These are phyloP conservation scores for Cyclura pinguis DNA, from an alignment of 2,797 vertebrate species.

Conservation along the genomic window DNA sequence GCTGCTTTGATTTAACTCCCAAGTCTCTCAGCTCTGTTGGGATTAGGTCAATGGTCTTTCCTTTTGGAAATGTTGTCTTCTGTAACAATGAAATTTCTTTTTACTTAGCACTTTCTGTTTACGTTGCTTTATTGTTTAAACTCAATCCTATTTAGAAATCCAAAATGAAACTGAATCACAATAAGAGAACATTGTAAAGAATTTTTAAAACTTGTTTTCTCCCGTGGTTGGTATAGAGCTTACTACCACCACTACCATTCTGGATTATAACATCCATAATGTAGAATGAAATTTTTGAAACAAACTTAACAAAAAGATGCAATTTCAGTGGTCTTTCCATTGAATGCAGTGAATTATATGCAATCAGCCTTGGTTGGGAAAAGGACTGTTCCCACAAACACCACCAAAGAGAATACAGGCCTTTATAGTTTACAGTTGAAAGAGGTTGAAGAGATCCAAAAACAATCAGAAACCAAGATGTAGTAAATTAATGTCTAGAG, in stretches of 20 bases:
- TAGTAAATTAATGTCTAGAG: conserved; percentile 50
- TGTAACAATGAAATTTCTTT: neutral
- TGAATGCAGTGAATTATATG: neutral
- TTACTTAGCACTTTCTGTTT: neutral
- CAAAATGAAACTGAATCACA: conserved; percentile 42
- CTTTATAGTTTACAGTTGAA: conserved; percentile 38
- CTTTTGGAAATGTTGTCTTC: neutral
- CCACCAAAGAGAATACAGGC: neutral
- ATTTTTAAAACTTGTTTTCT: neutral
- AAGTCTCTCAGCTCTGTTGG: neutral
- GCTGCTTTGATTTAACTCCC: conserved; percentile 13
- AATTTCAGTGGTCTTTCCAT: neutral
- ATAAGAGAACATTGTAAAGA: conserved; percentile 7
- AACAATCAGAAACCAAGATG: conserved; percentile 34
- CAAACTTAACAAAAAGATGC: neutral
- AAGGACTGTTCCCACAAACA: conserved; percentile 10
- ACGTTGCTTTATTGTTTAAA: neutral
- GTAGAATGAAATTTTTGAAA: conserved; percentile 14
- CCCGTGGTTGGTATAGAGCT: conserved; percentile 8
- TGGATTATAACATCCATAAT: conserved; percentile 1
- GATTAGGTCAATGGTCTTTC: neutral
- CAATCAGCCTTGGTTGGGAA: neutral
- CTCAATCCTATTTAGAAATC: neutral
- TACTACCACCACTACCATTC: neutral
- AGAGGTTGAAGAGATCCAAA: conserved; percentile 45